Evolutionary conservation across 2,113 vertebrate species (phyloP).

Genomic region (Bungarus multicinctus): DNA sequence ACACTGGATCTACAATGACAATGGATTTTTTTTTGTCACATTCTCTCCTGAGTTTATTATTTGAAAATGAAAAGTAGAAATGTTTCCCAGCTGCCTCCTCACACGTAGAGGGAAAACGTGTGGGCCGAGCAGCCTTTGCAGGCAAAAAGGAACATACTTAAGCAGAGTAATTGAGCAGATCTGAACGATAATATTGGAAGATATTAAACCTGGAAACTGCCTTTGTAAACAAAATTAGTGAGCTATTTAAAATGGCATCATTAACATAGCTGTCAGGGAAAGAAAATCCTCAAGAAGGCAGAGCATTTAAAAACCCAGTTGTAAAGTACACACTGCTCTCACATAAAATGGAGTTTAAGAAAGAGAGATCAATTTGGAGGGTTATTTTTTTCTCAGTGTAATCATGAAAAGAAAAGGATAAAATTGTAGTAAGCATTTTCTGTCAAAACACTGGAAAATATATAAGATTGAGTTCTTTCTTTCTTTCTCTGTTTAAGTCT

Average conservation of each 20-base stretch:
- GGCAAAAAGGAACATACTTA: constrained; percentile 40
- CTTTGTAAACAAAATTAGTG: constrained; percentile 47
- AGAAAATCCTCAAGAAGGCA: constrained; percentile 17
- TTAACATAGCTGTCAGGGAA: constrained; percentile 44
- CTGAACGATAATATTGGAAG: constrained; percentile 28
- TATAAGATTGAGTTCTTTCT: background rate
- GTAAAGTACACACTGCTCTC: constrained; percentile 12
- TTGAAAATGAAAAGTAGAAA: constrained; percentile 39
- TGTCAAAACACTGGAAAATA: constrained; percentile 34
- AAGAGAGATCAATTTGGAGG: background rate
- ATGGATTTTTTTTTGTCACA: constrained; percentile 9
- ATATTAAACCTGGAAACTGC: constrained; percentile 39
- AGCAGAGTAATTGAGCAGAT: constrained; percentile 33
- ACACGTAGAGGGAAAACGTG: constrained; percentile 6
- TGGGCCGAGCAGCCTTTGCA: constrained; percentile 35
- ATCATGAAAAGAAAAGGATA: background rate
- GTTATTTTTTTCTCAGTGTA: background rate
- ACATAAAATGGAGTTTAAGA: constrained; percentile 40
- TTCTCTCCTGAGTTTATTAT: constrained; percentile 43
- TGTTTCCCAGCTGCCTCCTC: constrained; percentile 23
- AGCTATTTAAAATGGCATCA: constrained; percentile 36
- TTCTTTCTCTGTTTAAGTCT: background rate
- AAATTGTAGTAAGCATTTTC: background rate
- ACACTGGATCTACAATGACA: constrained; percentile 29
- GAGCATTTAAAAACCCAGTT: background rate